Conservation (phyloP, 2,888 invertebrate species). For the Dyspetes luteomarginatus region DNA sequence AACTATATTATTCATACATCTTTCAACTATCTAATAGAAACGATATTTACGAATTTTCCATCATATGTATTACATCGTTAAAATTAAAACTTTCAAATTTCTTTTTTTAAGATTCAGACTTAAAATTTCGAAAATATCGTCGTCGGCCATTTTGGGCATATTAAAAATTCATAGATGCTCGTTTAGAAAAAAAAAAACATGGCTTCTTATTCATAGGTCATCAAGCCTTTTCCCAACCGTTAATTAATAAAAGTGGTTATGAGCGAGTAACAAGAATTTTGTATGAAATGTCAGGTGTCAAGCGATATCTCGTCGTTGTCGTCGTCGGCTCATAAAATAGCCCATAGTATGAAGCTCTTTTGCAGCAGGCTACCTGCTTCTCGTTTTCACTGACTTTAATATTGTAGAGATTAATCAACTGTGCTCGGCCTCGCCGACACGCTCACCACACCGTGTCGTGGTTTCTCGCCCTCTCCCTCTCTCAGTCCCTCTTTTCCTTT, state of each 20-base stretch:
- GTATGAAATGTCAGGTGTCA: slow-evolving; percentile 12
- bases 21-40: too few relatives aligned
- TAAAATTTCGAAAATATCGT: too few relatives aligned
- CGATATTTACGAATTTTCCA: too few relatives aligned
- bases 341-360: slow-evolving; percentile 36
- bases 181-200: too few relatives aligned
- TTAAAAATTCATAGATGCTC: too few relatives aligned
- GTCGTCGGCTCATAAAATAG: slow-evolving; percentile 38
- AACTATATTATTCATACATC: too few relatives aligned
- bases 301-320: slow-evolving; percentile 14
- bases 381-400: slow-evolving; percentile 73
- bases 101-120: too few relatives aligned
- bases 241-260: not conserved
- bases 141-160: too few relatives aligned
- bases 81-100: too few relatives aligned
- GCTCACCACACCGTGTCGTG: slow-evolving; percentile 30
- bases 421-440: slow-evolving; percentile 62
- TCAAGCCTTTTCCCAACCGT: too few relatives aligned
- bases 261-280: slow-evolving; percentile 9
- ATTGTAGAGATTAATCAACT: slow-evolving; percentile 80
- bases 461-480: slow-evolving; percentile 11
- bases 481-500: slow-evolving; percentile 3
- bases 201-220: too few relatives aligned
- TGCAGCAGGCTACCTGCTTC: slow-evolving; percentile 14
- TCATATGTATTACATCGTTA: too few relatives aligned